Conservation (phyloP, 2,888 invertebrate species). For the Drosophila subquinaria region DNA sequence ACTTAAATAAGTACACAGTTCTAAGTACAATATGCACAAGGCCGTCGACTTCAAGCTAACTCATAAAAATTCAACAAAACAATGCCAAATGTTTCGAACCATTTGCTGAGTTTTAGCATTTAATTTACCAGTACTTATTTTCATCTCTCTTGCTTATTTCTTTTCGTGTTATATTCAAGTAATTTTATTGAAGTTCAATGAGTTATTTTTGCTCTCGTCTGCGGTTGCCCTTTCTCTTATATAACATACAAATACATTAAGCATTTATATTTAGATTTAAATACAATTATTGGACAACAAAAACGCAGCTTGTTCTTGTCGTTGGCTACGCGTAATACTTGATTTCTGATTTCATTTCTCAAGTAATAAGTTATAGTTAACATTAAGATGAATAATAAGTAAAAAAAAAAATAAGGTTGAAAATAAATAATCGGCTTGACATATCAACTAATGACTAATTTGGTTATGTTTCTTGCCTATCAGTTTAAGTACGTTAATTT, state of each 20-base stretch:
- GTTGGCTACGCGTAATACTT: slow-evolving; percentile 1
- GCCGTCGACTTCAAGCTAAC: neutral
- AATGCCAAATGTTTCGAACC: neutral
- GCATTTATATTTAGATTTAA: slow-evolving; percentile 34
- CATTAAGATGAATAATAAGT: neutral
- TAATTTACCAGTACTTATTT: neutral
- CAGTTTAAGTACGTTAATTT: slow-evolving; percentile 60
- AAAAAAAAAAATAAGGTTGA: slow-evolving; percentile 18
- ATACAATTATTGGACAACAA: slow-evolving; percentile 43
- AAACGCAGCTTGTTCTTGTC: slow-evolving; percentile 17
- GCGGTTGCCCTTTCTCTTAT: neutral
- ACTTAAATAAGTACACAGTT: slow-evolving; percentile 33
- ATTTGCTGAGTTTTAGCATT: slow-evolving; percentile 4
- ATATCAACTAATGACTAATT: slow-evolving; percentile 80
- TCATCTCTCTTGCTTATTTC: neutral
- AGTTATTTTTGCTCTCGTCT: slow-evolving; percentile 6
- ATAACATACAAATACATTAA: slow-evolving; percentile 40
- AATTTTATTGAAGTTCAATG: slow-evolving; percentile 9
- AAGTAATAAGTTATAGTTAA: slow-evolving; percentile 46
- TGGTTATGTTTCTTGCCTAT: slow-evolving; percentile 71
- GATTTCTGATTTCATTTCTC: slow-evolving; percentile 1
- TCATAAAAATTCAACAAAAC: slow-evolving; percentile 3
- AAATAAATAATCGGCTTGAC: slow-evolving; percentile 61
- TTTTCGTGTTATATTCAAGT: neutral
- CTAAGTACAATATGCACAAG: slow-evolving; percentile 16